Evolutionary conservation across 2,797 vertebrate genomes (phyloP).

Genomic region (Platalea minor): DNA sequence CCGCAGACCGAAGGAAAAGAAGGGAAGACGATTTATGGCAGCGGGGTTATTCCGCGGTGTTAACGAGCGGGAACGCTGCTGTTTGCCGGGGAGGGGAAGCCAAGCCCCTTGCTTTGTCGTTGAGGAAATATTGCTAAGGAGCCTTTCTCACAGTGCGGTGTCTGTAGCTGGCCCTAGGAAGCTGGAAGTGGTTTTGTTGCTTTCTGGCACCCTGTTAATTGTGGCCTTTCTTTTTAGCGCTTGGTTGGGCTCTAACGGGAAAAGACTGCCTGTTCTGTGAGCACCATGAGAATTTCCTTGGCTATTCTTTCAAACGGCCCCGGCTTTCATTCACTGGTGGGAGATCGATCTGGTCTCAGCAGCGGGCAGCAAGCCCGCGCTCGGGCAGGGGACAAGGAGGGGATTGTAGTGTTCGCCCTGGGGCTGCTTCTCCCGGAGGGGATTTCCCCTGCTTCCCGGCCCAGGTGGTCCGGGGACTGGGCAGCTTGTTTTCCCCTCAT

Average conservation of each 20-base stretch:
- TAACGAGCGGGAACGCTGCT: neutral
- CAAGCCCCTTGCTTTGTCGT: neutral
- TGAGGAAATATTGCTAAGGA: slow-evolving; percentile 37
- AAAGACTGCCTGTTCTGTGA: slow-evolving; percentile 57
- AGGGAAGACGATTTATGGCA: neutral
- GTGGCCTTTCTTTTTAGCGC: slow-evolving; percentile 39
- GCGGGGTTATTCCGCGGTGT: neutral
- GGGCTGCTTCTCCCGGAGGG: neutral
- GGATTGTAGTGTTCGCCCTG: neutral
- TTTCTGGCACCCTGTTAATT: slow-evolving; percentile 70
- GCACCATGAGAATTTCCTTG: slow-evolving; percentile 40
- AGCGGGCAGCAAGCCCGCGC: neutral
- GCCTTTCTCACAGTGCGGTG: neutral
- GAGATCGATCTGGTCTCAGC: slow-evolving; percentile 9
- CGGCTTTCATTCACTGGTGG: slow-evolving; percentile 32
- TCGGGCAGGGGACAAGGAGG: neutral
- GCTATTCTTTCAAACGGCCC: neutral
- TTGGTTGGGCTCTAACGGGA: slow-evolving; percentile 34
- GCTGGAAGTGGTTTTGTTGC: slow-evolving; percentile 55
- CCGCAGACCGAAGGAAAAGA: neutral
- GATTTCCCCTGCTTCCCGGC: neutral
- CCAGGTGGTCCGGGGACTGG: neutral
- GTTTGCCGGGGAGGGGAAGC: slow-evolving; percentile 6
- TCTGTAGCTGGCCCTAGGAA: slow-evolving; percentile 53
- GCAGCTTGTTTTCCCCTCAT: neutral